A percentile compares a stretch with the other conserved stretches of the same genome.
Evolutionary conservation across 37 sponge, comb jelly and placozoan species (phyloP).

Genomic region (Halichondria panicea): DNA sequence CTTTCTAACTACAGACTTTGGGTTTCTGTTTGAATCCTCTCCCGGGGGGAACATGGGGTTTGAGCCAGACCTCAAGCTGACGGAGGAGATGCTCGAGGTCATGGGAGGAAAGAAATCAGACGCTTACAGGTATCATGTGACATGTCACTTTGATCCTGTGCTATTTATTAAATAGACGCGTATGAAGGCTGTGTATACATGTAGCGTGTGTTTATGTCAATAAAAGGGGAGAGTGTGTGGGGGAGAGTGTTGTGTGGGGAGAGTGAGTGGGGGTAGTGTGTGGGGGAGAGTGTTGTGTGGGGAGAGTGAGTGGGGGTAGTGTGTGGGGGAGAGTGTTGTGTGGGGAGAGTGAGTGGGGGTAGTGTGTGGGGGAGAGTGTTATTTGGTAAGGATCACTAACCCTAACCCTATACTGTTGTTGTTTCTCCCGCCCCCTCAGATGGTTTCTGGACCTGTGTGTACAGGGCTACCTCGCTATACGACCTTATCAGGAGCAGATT

Average conservation of each 20-base stretch:
- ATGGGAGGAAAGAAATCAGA: conserved; percentile 95
- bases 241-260: neutral
- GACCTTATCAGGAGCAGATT: conserved; percentile 88
- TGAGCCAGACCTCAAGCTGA: conserved; percentile 96
- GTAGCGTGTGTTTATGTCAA: no score
- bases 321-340: no score
- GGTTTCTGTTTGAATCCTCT: conserved; percentile 97
- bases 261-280: no score
- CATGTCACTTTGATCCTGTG: neutral
- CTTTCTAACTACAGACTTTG: conserved; percentile 82
- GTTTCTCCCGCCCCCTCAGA: conserved; percentile 20
- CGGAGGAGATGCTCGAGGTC: conserved; percentile 93
- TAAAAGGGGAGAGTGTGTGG: neutral
- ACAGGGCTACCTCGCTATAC: conserved; percentile 85
- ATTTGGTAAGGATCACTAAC: no score
- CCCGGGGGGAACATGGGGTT: conserved; percentile 99
- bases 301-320: no score
- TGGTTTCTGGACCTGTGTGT: conserved; percentile 91
- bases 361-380: no score
- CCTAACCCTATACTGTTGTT: no score
- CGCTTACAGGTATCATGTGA: conserved; percentile 47
- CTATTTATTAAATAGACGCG: neutral
- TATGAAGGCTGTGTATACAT: no score
- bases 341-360: no score
- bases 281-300: no score